Base-by-base conservation (phyloP, 2,113 vertebrate species). In the Myodes glareolus region DNA sequence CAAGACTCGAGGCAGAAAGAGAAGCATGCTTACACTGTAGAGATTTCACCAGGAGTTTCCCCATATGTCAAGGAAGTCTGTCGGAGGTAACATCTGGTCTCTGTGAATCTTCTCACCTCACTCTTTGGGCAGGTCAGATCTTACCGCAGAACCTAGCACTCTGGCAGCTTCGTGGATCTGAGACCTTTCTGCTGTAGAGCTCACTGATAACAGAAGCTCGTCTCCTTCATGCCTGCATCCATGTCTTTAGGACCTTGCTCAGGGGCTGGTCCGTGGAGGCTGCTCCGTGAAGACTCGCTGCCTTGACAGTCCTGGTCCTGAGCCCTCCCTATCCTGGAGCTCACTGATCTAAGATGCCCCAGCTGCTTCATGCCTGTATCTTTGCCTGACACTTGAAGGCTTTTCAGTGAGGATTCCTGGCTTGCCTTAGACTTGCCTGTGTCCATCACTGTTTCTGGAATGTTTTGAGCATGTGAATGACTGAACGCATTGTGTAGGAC, bases 321-420 rank as follows among this genome's bases (percentile, higher is more conserved):
- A 65, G 27, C 29, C 81, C 13, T 63, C 42, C 80, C 14, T 9
- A 5, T 19, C 16, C 23, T 45, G 39, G 58, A 85, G 25, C 25
- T 85, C 81, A 29, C 14, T 85, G 27, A 45, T 0, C n/a, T 14
- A 19, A 63, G 25, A 63, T 17, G 25, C 7, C 10, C 14, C 27
- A 19, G 21, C 13, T 81, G 36, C 33, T 61, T 58, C 7, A 2
- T 36, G 16, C 39, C 63, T 67, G 39, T 19, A 12, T 86, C 9
- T 33, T 45, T 63, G 47, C 42, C 52, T 73, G 55, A 23, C 27
- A 29, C 7, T 0, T 29, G 75, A 1, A 42, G 67, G 8, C 29
- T 82, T 27, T 67, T 45, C 10, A 36, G 4, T 61, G 65, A 17
- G 65, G 52, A 55, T 17, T 7, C 1, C 0, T 1, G 10, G 12